Conservation (phyloP, 2,113 vertebrate genomes). For the Sapajus apella region DNA sequence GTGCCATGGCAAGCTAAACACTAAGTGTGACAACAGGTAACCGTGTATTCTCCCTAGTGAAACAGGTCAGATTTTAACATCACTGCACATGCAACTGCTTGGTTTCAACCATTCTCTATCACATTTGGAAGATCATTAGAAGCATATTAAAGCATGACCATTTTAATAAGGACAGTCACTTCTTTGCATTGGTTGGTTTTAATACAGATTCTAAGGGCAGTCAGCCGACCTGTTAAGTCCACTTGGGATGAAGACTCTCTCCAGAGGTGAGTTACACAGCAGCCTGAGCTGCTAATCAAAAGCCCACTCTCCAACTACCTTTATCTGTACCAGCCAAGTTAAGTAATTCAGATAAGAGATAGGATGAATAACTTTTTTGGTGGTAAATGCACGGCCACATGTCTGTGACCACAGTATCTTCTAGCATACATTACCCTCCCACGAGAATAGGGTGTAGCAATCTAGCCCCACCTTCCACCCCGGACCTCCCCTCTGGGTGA, state of each 20-base stretch:
- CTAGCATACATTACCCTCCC: accelerated
- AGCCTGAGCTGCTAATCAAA: neutral
- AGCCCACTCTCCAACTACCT: neutral
- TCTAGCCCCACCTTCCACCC: accelerated
- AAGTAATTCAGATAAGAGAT: neutral
- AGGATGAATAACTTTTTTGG: accelerated
- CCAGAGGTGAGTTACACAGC: neutral
- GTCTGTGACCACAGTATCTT: no score
- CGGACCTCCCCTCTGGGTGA: neutral
- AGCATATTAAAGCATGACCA: accelerated
- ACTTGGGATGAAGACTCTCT: neutral
- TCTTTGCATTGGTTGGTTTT: neutral
- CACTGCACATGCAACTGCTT: neutral
- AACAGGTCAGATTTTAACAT: neutral
- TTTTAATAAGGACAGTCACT: accelerated
- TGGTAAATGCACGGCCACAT: accelerated
- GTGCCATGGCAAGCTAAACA: neutral
- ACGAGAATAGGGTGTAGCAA: accelerated
- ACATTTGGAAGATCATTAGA: accelerated
- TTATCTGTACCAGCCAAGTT: no score
- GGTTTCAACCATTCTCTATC: neutral
- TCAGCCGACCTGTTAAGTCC: neutral
- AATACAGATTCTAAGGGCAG: accelerated
- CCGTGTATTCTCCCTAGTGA: neutral
- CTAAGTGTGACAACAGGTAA: no score